Conservation (phyloP, 2,888 invertebrate species). For the Cynaeus angustus region DNA sequence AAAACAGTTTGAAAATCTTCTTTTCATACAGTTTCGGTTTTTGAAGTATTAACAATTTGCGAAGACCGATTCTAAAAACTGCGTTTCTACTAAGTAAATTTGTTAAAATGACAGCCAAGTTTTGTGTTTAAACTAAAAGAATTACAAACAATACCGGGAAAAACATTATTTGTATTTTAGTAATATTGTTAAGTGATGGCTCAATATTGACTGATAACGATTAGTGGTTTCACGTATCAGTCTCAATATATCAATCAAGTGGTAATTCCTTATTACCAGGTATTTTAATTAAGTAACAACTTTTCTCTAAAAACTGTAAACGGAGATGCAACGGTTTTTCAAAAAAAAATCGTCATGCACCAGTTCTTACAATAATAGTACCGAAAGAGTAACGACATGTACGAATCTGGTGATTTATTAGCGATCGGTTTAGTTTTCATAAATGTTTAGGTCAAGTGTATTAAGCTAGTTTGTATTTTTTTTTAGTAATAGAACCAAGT, state of each 20-base stretch:
- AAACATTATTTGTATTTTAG: not conserved
- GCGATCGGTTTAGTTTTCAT: not conserved
- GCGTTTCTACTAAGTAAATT: not conserved
- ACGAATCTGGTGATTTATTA: not conserved
- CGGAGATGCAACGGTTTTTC: constrained; percentile 7
- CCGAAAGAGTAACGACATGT: not conserved
- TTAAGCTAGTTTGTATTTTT: too few relatives aligned
- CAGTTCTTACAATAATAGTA: not conserved
- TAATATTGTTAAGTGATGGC: not conserved
- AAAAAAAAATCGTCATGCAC: constrained; percentile 4
- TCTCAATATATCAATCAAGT: too few relatives aligned
- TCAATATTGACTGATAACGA: not conserved
- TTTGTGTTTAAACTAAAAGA: not conserved
- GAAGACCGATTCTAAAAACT: not conserved
- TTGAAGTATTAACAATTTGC: not conserved
- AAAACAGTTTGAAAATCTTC: too few relatives aligned
- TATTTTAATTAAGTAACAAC: not conserved
- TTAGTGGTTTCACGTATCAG: not conserved
- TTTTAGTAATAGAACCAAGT: too few relatives aligned
- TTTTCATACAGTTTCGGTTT: too few relatives aligned
- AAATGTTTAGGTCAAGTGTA: not conserved
- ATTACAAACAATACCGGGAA: constrained; percentile 6
- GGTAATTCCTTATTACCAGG: not conserved
- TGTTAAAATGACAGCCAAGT: not conserved
- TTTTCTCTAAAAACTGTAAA: not conserved